Evolutionary conservation across 1,140 invertebrate species (phyloP).

Genomic region (Scaptomyza montana): DNA sequence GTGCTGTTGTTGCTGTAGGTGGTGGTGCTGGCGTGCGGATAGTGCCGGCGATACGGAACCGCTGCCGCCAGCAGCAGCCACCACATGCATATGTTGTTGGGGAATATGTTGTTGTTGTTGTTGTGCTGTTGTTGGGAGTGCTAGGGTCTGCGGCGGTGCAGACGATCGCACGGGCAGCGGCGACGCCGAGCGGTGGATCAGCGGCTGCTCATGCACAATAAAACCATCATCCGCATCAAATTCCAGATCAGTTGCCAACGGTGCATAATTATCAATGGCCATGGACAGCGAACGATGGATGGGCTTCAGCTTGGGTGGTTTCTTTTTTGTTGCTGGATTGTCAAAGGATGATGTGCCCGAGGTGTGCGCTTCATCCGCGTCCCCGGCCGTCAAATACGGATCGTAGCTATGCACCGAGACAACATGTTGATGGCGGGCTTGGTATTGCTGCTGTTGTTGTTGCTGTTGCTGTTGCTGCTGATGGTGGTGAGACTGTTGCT

Average conservation of each 20-base stretch:
- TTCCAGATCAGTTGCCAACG: conserved; percentile 46
- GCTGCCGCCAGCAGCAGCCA: conserved; percentile 60
- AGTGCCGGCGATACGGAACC: conserved; percentile 78
- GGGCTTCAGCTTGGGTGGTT: conserved; percentile 83
- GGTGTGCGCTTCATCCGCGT: conserved; percentile 74
- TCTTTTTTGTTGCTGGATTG: conserved; percentile 82
- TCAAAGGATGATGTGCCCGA: conserved; percentile 81
- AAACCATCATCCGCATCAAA: conserved; percentile 67
- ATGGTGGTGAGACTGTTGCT: conserved; percentile 53
- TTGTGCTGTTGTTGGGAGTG: conserved; percentile 72
- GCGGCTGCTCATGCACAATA: conserved; percentile 77
- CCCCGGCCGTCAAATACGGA: conserved; percentile 70
- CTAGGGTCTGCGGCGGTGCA: conserved; percentile 79
- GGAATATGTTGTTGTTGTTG: conserved; percentile 50
- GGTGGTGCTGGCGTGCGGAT: conserved; percentile 76
- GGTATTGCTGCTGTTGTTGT: conserved; percentile 46
- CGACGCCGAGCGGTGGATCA: conserved; percentile 81
- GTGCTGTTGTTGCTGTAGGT: conserved; percentile 43
- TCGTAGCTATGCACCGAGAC: conserved; percentile 74
- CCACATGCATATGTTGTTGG: conserved; percentile 50
- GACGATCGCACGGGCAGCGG: conserved; percentile 76
- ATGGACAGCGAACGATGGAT: conserved; percentile 82
- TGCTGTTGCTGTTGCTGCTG: conserved; percentile 39
- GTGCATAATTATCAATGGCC: conserved; percentile 83
- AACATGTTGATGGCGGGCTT: conserved; percentile 66